These are phyloP conservation scores for Eolophus roseicapilla DNA, from an alignment of 2,113 vertebrate species.

Conservation along the genomic window DNA sequence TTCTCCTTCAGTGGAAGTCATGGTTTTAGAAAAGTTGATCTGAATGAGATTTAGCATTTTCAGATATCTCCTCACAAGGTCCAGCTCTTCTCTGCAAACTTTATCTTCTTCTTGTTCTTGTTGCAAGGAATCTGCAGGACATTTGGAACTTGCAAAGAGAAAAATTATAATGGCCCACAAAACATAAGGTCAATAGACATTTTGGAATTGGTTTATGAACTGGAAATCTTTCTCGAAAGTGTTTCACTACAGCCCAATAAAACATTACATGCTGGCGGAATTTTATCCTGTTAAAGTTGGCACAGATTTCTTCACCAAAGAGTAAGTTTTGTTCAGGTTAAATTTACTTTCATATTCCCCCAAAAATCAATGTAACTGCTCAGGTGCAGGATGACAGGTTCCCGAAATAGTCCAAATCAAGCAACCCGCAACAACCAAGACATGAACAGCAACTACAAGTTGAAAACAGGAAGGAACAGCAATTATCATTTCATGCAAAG, in stretches of 20 bases:
- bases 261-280: constrained; percentile 23
- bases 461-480: neutral
- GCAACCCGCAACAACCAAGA: neutral
- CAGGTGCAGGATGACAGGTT: neutral
- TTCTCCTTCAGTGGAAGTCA: neutral
- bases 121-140: neutral
- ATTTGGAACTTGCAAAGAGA: constrained; percentile 8
- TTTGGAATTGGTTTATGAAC: constrained; percentile 63
- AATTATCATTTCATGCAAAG: neutral
- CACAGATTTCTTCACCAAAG: constrained; percentile 35
- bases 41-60: neutral
- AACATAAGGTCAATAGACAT: neutral
- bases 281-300: constrained; percentile 56
- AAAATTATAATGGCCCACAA: constrained; percentile 7
- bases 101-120: constrained; percentile 7
- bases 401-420: neutral
- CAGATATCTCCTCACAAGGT: neutral
- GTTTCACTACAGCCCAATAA: constrained; percentile 37
- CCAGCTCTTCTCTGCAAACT: neutral
- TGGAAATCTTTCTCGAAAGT: constrained; percentile 63
- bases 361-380: constrained; percentile 29
- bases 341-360: constrained; percentile 27
- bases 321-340: constrained; percentile 54
- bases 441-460: neutral
- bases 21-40: neutral